Percentiles rank a stretch among this genome's conserved stretches.
These are phyloP conservation scores for Chelonoidis abingdonii DNA, from an alignment of 2,113 vertebrate genomes.

Conservation along the genomic window DNA sequence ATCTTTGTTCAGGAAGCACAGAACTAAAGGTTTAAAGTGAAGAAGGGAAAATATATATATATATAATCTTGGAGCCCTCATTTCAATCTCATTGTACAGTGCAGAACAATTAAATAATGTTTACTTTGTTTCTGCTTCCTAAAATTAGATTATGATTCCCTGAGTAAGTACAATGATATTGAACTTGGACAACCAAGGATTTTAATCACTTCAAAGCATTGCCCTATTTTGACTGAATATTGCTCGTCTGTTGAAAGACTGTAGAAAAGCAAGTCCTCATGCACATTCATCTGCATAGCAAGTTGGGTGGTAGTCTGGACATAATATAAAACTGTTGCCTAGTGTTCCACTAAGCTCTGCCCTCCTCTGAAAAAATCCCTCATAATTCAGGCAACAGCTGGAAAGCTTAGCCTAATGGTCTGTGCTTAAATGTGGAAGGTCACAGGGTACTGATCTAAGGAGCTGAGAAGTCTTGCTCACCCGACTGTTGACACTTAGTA, in stretches of 20 bases:
- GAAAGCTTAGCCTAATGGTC: conserved; percentile 87
- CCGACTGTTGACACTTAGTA: conserved; percentile 87
- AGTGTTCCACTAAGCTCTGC: conserved; percentile 79
- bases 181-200: background rate
- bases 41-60: background rate
- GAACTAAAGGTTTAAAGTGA: background rate
- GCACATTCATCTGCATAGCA: conserved; percentile 30
- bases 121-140: conserved; percentile 31
- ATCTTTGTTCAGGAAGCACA: background rate
- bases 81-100: background rate
- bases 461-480: conserved; percentile 81
- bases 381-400: conserved; percentile 87
- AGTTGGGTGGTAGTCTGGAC: conserved; percentile 77
- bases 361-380: conserved; percentile 63
- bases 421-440: conserved; percentile 85
- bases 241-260: background rate
- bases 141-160: conserved; percentile 45
- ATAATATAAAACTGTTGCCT: conserved; percentile 81
- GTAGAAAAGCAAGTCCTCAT: background rate
- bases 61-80: rapidly evolving
- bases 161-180: background rate
- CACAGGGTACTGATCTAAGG: conserved; percentile 91
- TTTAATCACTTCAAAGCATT: conserved; percentile 42
- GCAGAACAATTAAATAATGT: background rate
- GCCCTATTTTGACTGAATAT: background rate